These are phyloP conservation scores for Hozukius guyotensis DNA, from an alignment of 2,797 vertebrate genomes.

Conservation along the genomic window DNA sequence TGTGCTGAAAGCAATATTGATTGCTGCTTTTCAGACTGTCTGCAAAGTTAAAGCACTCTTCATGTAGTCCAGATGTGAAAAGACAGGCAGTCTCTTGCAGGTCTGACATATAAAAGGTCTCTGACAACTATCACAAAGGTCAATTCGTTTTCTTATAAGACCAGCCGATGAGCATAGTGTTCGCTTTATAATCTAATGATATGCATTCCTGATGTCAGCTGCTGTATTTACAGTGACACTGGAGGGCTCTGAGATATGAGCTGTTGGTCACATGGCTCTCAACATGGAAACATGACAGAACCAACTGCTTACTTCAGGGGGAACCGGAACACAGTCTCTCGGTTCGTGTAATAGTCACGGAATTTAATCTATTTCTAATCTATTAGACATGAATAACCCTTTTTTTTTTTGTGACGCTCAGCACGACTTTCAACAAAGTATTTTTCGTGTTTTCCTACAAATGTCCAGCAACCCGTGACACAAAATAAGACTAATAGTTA, in stretches of 20 bases:
- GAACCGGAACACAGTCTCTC: background rate
- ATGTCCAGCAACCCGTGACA: no score
- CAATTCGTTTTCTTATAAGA: background rate
- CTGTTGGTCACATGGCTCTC: background rate
- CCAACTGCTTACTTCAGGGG: background rate
- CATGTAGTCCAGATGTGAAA: background rate
- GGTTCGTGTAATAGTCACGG: no score
- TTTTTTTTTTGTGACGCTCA: no score
- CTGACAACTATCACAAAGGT: background rate
- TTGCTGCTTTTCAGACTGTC: constrained; percentile 7
- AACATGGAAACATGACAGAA: background rate
- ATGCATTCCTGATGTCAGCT: background rate
- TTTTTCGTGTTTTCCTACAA: no score
- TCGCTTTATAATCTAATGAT: background rate
- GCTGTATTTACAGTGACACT: background rate
- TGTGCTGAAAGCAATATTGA: constrained; percentile 20
- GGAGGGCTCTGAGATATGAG: background rate
- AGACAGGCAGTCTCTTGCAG: background rate
- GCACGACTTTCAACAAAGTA: no score
- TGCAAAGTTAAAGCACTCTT: constrained; percentile 1
- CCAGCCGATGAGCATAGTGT: background rate
- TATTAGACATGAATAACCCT: no score
- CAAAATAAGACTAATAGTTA: no score
- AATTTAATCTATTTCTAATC: no score
- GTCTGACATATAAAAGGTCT: background rate